phyloP scores from a whole-genome alignment of 2,888 invertebrate species.

The Temnothorax rugatulus region DNA sequence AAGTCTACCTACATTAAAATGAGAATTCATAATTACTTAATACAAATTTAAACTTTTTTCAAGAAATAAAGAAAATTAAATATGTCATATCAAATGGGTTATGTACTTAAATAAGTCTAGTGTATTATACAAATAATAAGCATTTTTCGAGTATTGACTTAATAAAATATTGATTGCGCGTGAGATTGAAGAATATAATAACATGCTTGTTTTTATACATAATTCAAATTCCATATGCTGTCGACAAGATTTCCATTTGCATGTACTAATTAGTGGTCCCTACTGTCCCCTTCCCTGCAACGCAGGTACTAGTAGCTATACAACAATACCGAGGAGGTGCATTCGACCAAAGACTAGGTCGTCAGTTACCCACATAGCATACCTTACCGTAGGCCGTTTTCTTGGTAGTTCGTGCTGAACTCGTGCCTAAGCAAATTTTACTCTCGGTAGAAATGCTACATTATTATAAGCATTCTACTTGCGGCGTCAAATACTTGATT shows the following conservation, averaged over 20 bases:
- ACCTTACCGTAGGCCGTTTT: conserved; percentile 79
- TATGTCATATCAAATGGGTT: not conserved
- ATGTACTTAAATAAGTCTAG: not conserved
- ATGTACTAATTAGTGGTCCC: conserved; percentile 85
- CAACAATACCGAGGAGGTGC: conserved; percentile 86
- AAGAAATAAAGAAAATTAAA: conserved; percentile 4
- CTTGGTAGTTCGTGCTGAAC: conserved; percentile 79
- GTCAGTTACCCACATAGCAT: conserved; percentile 85
- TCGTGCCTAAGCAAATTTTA: conserved; percentile 76
- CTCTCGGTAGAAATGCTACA: conserved; percentile 25
- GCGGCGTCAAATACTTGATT: not conserved
- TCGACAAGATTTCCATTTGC: conserved; percentile 76
- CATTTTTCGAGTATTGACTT: conserved; percentile 13
- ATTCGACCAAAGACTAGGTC: conserved; percentile 86
- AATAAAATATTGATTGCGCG: conserved; percentile 12
- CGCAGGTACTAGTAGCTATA: conserved; percentile 86
- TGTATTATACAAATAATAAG: conserved; percentile 20
- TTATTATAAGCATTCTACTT: conserved; percentile 34
- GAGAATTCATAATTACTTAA: conserved; percentile 11
- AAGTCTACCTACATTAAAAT: not conserved
- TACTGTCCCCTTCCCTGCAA: conserved; percentile 84
- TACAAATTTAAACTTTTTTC: not conserved
- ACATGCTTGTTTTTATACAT: conserved; percentile 51
- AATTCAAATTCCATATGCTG: conserved; percentile 69
- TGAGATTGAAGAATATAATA: conserved; percentile 10